Conservation (phyloP, 1,140 invertebrate genomes). For the Ectropis grisescens region DNA sequence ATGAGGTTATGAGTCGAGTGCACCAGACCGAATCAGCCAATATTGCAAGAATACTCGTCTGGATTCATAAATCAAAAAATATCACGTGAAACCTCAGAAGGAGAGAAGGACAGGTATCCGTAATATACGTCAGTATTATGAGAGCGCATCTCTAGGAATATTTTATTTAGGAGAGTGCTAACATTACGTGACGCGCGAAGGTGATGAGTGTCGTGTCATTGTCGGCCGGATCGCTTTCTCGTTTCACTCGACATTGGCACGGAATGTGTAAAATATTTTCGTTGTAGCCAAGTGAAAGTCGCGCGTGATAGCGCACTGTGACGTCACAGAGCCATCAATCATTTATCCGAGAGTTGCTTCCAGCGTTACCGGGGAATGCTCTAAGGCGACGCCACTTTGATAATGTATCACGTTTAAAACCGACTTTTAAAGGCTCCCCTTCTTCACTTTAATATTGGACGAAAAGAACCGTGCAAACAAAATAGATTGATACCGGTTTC, state of each 20-base stretch:
- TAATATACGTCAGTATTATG: no score
- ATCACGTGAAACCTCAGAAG: no score
- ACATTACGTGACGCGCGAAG: background rate
- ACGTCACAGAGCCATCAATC: slow-evolving; percentile 48
- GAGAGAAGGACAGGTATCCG: no score
- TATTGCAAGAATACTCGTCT: slow-evolving; percentile 1
- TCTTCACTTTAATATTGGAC: slow-evolving; percentile 31
- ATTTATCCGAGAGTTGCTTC: slow-evolving; percentile 53
- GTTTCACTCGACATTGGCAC: slow-evolving; percentile 13
- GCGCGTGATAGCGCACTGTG: slow-evolving; percentile 31
- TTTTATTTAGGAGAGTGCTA: no score
- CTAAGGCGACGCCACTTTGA: slow-evolving; percentile 55
- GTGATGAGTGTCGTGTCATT: slow-evolving; percentile 7
- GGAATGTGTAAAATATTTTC: slow-evolving; percentile 45
- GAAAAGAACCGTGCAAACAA: slow-evolving; percentile 49
- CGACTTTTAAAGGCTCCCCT: slow-evolving; percentile 53
- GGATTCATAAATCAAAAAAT: no score
- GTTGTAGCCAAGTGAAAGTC: slow-evolving; percentile 38
- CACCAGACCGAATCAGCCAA: slow-evolving; percentile 9
- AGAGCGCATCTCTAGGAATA: no score
- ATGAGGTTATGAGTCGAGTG: slow-evolving; percentile 18
- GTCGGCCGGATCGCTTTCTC: slow-evolving; percentile 4
- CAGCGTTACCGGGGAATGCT: slow-evolving; percentile 55
- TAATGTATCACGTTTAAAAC: slow-evolving; percentile 64
- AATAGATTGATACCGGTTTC: slow-evolving; percentile 58